phyloP scores from a whole-genome alignment of 2,888 invertebrate species.

The Neria commutata region DNA sequence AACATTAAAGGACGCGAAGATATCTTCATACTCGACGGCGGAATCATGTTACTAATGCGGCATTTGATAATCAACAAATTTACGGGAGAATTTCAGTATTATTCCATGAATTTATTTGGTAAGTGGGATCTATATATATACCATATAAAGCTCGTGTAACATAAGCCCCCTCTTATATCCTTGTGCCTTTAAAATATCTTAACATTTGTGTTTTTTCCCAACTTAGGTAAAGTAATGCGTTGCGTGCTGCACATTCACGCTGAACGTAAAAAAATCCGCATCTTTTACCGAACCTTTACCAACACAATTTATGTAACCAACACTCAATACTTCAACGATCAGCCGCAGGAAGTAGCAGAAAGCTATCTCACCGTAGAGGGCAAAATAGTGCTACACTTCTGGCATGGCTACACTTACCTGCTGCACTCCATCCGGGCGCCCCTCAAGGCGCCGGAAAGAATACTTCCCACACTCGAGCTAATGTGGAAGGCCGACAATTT shows the following conservation, averaged over 20 bases:
- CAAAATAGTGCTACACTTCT: slow-evolving; percentile 51
- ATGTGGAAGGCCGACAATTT: slow-evolving; percentile 47
- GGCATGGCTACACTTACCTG: slow-evolving; percentile 50
- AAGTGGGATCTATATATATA: slow-evolving; percentile 22
- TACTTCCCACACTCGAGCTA: slow-evolving; percentile 46
- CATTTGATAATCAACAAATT: slow-evolving; percentile 48
- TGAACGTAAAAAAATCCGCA: slow-evolving; percentile 44
- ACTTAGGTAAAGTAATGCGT: slow-evolving; percentile 38
- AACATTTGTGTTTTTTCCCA: too few relatives aligned
- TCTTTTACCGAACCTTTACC: slow-evolving; percentile 49
- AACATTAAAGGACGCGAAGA: slow-evolving; percentile 51
- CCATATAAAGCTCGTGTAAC: background rate
- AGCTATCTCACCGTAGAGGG: slow-evolving; percentile 47
- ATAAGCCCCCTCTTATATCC: background rate
- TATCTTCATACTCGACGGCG: slow-evolving; percentile 51
- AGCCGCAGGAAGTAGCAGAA: slow-evolving; percentile 48
- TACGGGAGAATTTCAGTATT: slow-evolving; percentile 46
- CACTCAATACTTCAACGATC: slow-evolving; percentile 50
- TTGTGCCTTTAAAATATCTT: background rate
- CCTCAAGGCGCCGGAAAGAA: slow-evolving; percentile 31
- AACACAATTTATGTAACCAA: slow-evolving; percentile 42
- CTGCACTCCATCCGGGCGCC: slow-evolving; percentile 46
- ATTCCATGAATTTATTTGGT: slow-evolving; percentile 51
- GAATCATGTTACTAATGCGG: slow-evolving; percentile 51
- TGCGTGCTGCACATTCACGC: slow-evolving; percentile 41